phyloP scores from a whole-genome alignment of 2,888 invertebrate species.

The Dexiosoma caninum region DNA sequence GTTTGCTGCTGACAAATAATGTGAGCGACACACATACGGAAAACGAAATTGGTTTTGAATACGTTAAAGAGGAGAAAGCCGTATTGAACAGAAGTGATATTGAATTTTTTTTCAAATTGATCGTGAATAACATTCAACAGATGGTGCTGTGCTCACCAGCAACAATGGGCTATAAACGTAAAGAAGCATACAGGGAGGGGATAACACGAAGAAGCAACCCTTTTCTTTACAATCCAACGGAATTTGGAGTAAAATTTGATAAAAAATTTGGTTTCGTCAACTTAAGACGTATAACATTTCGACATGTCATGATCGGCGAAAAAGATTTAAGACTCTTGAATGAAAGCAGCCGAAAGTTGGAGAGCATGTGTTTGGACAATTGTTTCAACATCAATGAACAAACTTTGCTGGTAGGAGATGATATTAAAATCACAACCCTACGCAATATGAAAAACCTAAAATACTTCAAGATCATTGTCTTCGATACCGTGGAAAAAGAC shows the following conservation, averaged over 20 bases:
- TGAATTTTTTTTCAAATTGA: constrained; percentile 32
- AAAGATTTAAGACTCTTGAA: constrained; percentile 40
- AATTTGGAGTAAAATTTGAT: constrained; percentile 34
- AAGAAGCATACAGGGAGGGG: not conserved
- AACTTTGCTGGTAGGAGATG: constrained; percentile 24
- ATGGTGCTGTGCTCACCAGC: constrained; percentile 23
- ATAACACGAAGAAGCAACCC: not conserved
- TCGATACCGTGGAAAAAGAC: constrained; percentile 33
- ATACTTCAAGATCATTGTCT: constrained; percentile 22
- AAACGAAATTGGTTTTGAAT: constrained; percentile 28
- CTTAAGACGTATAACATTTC: constrained; percentile 31
- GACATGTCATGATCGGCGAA: constrained; percentile 21
- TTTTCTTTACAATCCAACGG: constrained; percentile 3
- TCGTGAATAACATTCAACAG: constrained; percentile 24
- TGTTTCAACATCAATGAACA: constrained; percentile 43
- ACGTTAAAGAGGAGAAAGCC: constrained; percentile 14
- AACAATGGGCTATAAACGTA: not conserved
- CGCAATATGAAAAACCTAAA: constrained; percentile 30
- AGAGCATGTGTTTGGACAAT: constrained; percentile 31
- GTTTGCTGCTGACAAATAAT: constrained; percentile 36
- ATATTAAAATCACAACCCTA: constrained; percentile 28
- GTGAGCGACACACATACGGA: not conserved
- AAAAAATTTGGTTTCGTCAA: constrained; percentile 22
- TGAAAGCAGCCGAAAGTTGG: constrained; percentile 18
- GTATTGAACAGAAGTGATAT: constrained; percentile 31